phyloP scores from a whole-genome alignment of 1,140 invertebrate genomes.

The Philopotamus ludificatus region DNA sequence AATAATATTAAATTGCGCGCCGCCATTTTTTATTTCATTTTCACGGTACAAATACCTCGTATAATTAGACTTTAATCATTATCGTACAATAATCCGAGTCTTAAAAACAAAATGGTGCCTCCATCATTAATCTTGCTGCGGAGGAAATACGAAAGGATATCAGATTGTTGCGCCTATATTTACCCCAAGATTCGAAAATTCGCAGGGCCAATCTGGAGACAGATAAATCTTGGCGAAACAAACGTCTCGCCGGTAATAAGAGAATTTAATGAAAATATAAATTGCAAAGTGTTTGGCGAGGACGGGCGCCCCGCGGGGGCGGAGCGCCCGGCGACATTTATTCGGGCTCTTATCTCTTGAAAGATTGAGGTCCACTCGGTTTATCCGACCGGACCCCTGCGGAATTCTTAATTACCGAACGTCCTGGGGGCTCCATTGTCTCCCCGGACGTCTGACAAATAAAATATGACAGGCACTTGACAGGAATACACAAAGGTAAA shows the following conservation, averaged over 20 bases:
- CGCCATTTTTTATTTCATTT: too few relatives aligned
- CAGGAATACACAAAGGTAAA: too few relatives aligned
- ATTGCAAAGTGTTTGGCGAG: slow-evolving; percentile 11
- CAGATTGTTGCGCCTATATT: not conserved
- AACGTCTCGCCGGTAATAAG: slow-evolving; percentile 27
- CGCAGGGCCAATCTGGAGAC: slow-evolving; percentile 3
- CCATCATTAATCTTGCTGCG: not conserved
- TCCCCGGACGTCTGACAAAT: not conserved
- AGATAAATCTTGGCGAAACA: slow-evolving; percentile 28
- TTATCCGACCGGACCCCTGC: not conserved
- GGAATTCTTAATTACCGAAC: not conserved
- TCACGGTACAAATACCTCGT: too few relatives aligned
- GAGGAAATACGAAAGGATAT: not conserved
- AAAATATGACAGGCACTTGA: not conserved
- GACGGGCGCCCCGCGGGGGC: too few relatives aligned
- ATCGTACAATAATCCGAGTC: too few relatives aligned
- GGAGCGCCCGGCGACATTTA: not conserved
- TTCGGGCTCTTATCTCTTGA: not conserved
- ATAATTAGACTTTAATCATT: too few relatives aligned
- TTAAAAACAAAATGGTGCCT: too few relatives aligned
- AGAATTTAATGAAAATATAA: slow-evolving; percentile 36
- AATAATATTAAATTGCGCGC: too few relatives aligned
- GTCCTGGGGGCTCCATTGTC: not conserved
- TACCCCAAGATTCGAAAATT: too few relatives aligned
- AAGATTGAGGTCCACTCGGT: not conserved